These are phyloP conservation scores for Aporophyla nigra DNA, from an alignment of 2,888 invertebrate species.

Conservation along the genomic window DNA sequence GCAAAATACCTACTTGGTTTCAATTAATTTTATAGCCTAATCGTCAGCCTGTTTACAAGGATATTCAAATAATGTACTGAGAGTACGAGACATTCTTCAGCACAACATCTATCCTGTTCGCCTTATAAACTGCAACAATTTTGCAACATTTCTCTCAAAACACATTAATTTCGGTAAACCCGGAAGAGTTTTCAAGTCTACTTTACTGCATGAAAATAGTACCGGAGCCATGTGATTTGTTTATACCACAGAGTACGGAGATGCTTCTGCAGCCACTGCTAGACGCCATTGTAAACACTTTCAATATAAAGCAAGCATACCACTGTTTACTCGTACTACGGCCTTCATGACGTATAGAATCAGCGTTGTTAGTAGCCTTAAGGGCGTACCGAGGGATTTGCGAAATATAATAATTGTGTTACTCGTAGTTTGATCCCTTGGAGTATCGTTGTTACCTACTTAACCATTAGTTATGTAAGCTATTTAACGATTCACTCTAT, in stretches of 20 bases:
- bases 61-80: neutral
- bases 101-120: neutral
- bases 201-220: conserved; percentile 50
- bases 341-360: neutral
- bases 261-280: no score
- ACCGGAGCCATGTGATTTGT: conserved; percentile 42
- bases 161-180: conserved; percentile 37
- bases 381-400: neutral
- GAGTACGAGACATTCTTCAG: neutral
- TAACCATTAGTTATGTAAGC: no score
- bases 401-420: no score
- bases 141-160: conserved; percentile 35
- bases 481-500: no score
- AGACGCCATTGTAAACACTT: neutral
- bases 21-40: no score
- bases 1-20: no score
- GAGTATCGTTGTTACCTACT: no score
- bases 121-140: conserved; percentile 36
- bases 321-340: neutral
- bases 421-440: no score
- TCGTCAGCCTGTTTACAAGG: no score
- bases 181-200: conserved; percentile 48
- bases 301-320: no score
- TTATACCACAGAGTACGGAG: conserved; percentile 3
- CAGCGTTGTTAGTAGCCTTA: neutral